Evolutionary conservation across 2,888 invertebrate genomes (phyloP).

Genomic region (Tetheella fluctuosa): DNA sequence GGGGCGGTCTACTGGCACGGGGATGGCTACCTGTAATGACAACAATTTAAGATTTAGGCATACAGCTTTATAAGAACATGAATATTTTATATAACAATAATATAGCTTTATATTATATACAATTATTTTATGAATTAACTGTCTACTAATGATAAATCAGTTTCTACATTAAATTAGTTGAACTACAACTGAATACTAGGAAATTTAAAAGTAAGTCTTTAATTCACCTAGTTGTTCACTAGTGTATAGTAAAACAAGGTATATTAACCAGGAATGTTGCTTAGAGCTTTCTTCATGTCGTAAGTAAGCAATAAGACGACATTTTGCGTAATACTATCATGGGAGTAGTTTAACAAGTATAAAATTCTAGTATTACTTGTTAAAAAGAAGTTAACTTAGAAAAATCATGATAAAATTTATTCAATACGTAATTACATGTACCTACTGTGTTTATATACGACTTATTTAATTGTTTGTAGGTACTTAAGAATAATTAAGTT

Average conservation of each 20-base stretch:
- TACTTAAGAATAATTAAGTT: no score
- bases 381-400: background rate
- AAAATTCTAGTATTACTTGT: background rate
- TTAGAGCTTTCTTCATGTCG: background rate
- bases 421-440: background rate
- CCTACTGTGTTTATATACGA: background rate
- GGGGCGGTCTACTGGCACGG: conserved; percentile 78
- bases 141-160: no score
- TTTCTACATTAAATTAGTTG: no score
- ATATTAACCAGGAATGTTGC: background rate
- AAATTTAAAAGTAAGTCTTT: background rate
- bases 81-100: no score
- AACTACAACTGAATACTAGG: background rate
- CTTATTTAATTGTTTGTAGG: no score
- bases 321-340: background rate
- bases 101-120: no score
- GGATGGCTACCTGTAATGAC: conserved; percentile 70
- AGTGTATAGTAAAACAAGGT: background rate
- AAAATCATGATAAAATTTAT: background rate
- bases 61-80: no score
- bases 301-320: background rate
- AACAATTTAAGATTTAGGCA: background rate
- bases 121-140: no score
- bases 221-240: background rate
- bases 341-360: background rate